Percentiles rank a stretch among this genome's conserved stretches.
Evolutionary conservation across 2,113 vertebrate species (phyloP).

Genomic region (Orycteropus afer): DNA sequence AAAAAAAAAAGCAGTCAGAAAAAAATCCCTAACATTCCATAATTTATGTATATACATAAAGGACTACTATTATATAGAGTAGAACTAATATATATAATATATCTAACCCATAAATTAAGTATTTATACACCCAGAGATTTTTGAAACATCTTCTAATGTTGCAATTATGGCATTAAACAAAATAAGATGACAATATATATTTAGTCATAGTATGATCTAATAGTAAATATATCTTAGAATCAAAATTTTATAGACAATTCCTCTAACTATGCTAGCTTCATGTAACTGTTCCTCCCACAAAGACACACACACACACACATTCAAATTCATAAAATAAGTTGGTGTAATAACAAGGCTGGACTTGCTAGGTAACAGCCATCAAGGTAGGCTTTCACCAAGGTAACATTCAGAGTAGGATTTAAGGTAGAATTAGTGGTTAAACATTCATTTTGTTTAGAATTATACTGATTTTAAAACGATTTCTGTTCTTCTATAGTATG

Average conservation of each 20-base stretch:
- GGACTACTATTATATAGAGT: constrained; percentile 7
- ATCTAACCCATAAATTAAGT: background rate
- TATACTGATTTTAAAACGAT: background rate
- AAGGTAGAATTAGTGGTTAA: background rate
- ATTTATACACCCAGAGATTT: background rate
- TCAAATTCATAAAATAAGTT: background rate
- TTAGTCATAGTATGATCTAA: background rate
- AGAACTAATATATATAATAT: background rate
- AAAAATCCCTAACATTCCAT: background rate
- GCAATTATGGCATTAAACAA: background rate
- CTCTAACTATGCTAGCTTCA: background rate
- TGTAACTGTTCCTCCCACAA: too few species aligned
- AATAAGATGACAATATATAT: background rate
- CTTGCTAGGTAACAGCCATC: background rate
- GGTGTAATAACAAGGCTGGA: background rate
- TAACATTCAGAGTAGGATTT: background rate
- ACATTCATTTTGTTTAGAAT: background rate
- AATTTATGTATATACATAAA: background rate
- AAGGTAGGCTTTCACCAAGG: background rate
- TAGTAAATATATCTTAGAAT: background rate
- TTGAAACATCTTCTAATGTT: background rate
- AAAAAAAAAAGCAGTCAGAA: constrained; percentile 15
- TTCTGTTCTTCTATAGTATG: background rate
- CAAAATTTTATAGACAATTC: background rate
- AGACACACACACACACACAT: too few species aligned